Base-by-base conservation (phyloP, 2,888 invertebrate genomes). In the Siphlonurus alternatus region DNA sequence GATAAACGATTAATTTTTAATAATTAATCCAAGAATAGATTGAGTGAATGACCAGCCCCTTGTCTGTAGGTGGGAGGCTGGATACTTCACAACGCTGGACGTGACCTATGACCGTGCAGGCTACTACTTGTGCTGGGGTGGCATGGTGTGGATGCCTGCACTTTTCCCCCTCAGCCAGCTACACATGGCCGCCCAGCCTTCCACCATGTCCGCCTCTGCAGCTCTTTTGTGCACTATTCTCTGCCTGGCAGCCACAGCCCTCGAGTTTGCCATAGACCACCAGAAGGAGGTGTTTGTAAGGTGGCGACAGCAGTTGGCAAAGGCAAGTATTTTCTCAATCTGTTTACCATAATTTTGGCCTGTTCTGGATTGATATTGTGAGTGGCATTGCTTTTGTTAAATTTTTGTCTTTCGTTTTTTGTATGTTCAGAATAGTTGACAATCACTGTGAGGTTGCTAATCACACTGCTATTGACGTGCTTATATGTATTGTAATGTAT, bases 1-100 rank as follows among this genome's bases (percentile, higher is more conserved):
- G n/a, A n/a, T n/a, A n/a, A n/a, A n/a, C n/a, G n/a, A n/a, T n/a
- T n/a, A n/a, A n/a, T n/a, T n/a, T n/a, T n/a, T n/a, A n/a, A n/a
- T n/a, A n/a, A n/a, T n/a, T n/a, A n/a, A n/a, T n/a, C n/a, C n/a
- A n/a, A n/a, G n/a, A n/a, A n/a, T n/a, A n/a, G n/a, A n/a, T n/a
- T n/a, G n/a, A n/a, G n/a, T n/a, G n/a, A n/a, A n/a, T n/a, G n/a
- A n/a, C n/a, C n/a, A n/a, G n/a, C n/a, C n/a, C n/a, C n/a, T n/a
- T n/a, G n/a, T n/a, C n/a, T n/a, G n/a, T 70, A 77, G 75, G 72
- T 80, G 80, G 80, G 80, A 81, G 70, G 73, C 76, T 10, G 80
- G 79, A 1, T 81, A 80, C 71, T 76, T 80, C 73, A 70, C 74
- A 62, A 79, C 79, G 19, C 73, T 80, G 53, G 80, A 80, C 70